These are phyloP conservation scores for Paragorgia papillata DNA, from an alignment of 92 coral and sea anemone genomes.

Conservation along the genomic window DNA sequence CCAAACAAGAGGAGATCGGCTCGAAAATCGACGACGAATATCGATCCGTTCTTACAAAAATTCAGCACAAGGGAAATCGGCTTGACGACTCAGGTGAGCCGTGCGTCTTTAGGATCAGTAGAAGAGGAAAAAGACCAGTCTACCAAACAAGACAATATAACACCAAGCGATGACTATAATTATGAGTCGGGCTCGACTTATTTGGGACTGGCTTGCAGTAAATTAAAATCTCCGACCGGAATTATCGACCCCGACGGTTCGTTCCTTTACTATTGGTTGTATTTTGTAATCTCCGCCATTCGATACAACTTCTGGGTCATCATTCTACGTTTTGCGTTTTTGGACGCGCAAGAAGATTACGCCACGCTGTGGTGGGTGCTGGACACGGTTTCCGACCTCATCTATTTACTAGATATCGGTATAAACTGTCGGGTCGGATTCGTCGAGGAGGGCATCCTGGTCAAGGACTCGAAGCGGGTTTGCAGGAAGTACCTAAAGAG, in stretches of 20 bases:
- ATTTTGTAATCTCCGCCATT: conserved; percentile 78
- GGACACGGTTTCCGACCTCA: conserved; percentile 78
- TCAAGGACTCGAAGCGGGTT: conserved; percentile 59
- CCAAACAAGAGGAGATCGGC: conserved; percentile 60
- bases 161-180: not conserved
- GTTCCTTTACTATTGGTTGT: conserved; percentile 80
- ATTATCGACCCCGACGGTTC: conserved; percentile 82
- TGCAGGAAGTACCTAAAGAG: conserved; percentile 64
- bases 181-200: not conserved
- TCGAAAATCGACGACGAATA: conserved; percentile 68
- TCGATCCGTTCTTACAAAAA: conserved; percentile 94
- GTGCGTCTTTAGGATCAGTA: conserved; percentile 12
- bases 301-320: conserved; percentile 92
- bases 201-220: not conserved
- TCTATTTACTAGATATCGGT: conserved; percentile 69
- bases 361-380: conserved; percentile 70
- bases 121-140: not conserved
- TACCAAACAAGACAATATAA: not conserved
- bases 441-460: conserved; percentile 84
- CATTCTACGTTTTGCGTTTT: conserved; percentile 80
- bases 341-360: conserved; percentile 74
- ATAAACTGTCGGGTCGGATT: conserved; percentile 79
- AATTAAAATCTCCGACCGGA: conserved; percentile 12
- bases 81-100: conserved; percentile 63
- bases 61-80: conserved; percentile 93